Evolutionary conservation across 2,797 vertebrate species (phyloP).

Genomic region (Lagodon rhomboides): DNA sequence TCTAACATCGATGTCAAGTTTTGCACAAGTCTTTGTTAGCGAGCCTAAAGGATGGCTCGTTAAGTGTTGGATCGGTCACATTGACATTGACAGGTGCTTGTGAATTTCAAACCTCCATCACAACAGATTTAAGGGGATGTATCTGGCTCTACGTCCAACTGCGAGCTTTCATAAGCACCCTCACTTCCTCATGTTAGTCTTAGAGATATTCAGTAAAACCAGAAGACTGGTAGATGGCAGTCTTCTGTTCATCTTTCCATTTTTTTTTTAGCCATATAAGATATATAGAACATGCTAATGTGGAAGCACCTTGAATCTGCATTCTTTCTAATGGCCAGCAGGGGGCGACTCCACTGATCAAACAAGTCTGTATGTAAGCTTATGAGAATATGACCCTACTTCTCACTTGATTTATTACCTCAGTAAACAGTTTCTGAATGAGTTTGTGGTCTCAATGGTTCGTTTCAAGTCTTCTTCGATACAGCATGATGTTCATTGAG

Average conservation of each 20-base stretch:
- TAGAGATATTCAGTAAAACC: neutral
- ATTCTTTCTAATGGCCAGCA: too few relatives aligned
- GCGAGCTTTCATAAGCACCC: neutral
- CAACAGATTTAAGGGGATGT: slow-evolving; percentile 16
- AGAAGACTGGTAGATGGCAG: neutral
- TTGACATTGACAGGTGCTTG: slow-evolving; percentile 34
- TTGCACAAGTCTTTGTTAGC: neutral
- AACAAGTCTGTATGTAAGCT: too few relatives aligned
- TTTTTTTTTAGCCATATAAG: neutral
- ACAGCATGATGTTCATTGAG: too few relatives aligned
- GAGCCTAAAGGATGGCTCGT: slow-evolving; percentile 22
- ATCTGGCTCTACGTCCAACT: neutral
- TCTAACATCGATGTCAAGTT: neutral
- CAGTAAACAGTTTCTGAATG: too few relatives aligned
- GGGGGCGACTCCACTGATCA: too few relatives aligned
- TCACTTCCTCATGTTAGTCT: neutral
- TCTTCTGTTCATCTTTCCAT: neutral
- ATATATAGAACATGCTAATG: too few relatives aligned
- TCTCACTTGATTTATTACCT: too few relatives aligned
- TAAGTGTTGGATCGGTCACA: slow-evolving; percentile 26
- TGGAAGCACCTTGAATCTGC: too few relatives aligned
- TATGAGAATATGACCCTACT: too few relatives aligned
- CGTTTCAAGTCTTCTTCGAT: too few relatives aligned
- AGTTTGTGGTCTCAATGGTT: too few relatives aligned
- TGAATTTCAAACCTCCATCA: slow-evolving; percentile 24